Evolutionary conservation across 2,113 vertebrate species (phyloP).

Genomic region (Xiphophorus maculatus): DNA sequence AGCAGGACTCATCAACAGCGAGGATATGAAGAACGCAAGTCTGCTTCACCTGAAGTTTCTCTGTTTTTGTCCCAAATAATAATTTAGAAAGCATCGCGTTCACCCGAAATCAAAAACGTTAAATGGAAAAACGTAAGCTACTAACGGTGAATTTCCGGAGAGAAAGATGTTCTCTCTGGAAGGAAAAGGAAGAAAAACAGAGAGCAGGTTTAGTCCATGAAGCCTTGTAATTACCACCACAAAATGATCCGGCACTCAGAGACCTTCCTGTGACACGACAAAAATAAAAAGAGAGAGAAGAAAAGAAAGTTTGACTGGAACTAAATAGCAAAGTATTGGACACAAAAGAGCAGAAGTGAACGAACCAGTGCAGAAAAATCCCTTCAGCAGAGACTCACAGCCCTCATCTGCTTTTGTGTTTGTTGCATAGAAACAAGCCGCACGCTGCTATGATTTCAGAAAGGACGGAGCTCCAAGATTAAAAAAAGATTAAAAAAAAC

Average conservation of each 20-base stretch:
- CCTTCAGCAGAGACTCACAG: background rate
- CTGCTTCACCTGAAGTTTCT: background rate
- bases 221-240: too few species aligned
- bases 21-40: background rate
- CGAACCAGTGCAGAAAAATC: background rate
- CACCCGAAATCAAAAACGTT: background rate
- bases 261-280: too few species aligned
- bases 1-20: background rate
- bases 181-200: background rate
- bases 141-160: background rate
- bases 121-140: background rate
- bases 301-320: background rate
- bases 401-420: background rate
- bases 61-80: background rate
- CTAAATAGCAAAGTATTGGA: background rate
- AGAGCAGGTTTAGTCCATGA: background rate
- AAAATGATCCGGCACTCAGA: too few species aligned
- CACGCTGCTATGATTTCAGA: background rate
- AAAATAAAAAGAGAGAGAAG: background rate
- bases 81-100: background rate
- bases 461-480: background rate
- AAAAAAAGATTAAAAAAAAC: background rate
- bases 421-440: constrained; percentile 1
- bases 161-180: background rate
- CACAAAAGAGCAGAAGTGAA: background rate